Conservation (phyloP, 2,888 invertebrate species). For the Orchesellides sinensis region DNA sequence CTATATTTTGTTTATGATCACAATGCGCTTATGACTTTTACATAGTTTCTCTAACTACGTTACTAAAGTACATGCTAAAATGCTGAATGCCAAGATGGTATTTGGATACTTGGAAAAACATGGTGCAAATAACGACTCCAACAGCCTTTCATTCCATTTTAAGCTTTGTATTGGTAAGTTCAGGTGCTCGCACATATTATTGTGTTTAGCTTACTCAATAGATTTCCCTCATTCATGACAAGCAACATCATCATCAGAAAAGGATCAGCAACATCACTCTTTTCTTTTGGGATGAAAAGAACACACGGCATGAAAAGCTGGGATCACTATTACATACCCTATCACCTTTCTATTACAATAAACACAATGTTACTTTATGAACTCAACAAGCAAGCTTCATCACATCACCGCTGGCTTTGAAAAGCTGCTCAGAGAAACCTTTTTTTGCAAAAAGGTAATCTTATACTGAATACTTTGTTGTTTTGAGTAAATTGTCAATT, state of each 20-base stretch:
- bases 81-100: no score
- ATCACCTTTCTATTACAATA: conserved; percentile 41
- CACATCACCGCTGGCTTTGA: background rate
- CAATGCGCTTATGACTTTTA: no score
- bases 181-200: conserved; percentile 18
- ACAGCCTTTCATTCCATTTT: conserved; percentile 11
- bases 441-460: conserved; percentile 50
- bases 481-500: conserved; percentile 62
- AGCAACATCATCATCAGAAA: conserved; percentile 21
- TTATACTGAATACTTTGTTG: conserved; percentile 35
- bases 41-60: no score
- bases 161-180: background rate
- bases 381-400: background rate
- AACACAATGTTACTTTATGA: background rate
- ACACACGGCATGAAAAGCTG: conserved; percentile 21
- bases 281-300: conserved; percentile 2
- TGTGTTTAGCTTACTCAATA: conserved; percentile 1
- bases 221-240: conserved; percentile 5
- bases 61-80: no score
- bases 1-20: background rate
- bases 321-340: conserved; percentile 33
- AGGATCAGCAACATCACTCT: conserved; percentile 13
- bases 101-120: no score
- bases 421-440: conserved; percentile 13
- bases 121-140: conserved; percentile 1